These are phyloP conservation scores for Heliconius melpomene DNA, from an alignment of 1,140 invertebrate species.

Conservation along the genomic window DNA sequence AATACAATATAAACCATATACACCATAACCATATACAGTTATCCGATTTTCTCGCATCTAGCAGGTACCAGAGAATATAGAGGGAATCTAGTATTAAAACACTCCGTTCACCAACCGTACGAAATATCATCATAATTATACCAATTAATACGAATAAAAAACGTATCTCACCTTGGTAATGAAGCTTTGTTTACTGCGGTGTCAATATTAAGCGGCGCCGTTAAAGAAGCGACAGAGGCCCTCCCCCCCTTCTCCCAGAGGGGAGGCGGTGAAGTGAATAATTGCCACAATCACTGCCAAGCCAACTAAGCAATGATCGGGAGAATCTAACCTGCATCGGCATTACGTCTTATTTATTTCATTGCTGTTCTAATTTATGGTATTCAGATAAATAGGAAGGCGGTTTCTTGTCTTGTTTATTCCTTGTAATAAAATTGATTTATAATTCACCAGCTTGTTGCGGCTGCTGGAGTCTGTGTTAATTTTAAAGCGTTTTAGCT, in stretches of 20 bases:
- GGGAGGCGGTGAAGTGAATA: slow-evolving; percentile 69
- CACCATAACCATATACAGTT: too few species aligned
- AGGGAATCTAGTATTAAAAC: too few species aligned
- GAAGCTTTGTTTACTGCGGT: slow-evolving; percentile 48
- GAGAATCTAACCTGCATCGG: slow-evolving; percentile 44
- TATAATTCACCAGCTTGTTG: neutral
- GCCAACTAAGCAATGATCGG: slow-evolving; percentile 69
- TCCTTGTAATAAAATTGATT: slow-evolving; percentile 7
- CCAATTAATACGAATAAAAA: neutral
- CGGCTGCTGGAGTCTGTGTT: neutral
- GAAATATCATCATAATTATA: too few species aligned
- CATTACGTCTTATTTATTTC: slow-evolving; percentile 36
- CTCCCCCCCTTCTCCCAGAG: slow-evolving; percentile 39
- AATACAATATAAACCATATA: too few species aligned
- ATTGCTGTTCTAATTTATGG: slow-evolving; percentile 34
- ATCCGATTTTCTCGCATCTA: too few species aligned
- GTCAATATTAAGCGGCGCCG: slow-evolving; percentile 55
- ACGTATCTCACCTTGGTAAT: neutral
- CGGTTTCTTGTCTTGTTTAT: slow-evolving; percentile 20
- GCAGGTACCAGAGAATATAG: too few species aligned
- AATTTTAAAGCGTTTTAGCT: neutral
- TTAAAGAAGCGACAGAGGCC: slow-evolving; percentile 54
- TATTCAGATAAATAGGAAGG: slow-evolving; percentile 25
- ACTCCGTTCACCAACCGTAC: too few species aligned
- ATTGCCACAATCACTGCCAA: slow-evolving; percentile 72